Conservation (phyloP, 2,113 vertebrate species). For the Tretioscincus oriximinensis region DNA sequence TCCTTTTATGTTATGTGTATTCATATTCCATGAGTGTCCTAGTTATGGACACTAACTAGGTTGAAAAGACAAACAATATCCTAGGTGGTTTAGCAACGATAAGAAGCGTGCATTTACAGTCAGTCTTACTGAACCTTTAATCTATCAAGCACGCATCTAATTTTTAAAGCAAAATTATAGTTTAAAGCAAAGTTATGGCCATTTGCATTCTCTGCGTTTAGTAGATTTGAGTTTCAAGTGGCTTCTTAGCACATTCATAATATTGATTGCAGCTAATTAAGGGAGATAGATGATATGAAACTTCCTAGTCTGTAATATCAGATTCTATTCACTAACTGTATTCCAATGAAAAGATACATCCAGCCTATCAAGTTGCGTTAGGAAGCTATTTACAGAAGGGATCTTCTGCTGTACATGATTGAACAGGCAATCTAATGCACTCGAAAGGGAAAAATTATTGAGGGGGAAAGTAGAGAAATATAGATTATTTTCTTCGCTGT, state of each 20-base stretch:
- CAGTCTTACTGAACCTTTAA: neutral
- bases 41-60: neutral
- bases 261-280: conserved; percentile 27
- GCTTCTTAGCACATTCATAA: neutral
- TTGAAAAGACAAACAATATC: neutral
- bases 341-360: conserved; percentile 24
- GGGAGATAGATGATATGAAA: neutral
- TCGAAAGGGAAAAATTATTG: neutral
- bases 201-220: neutral
- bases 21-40: neutral
- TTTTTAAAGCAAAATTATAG: conserved; percentile 4
- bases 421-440: neutral
- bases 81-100: conserved; percentile 33
- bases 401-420: neutral
- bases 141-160: neutral
- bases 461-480: neutral
- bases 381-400: conserved; percentile 1
- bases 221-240: conserved; percentile 19
- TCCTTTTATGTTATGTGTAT: neutral
- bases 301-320: neutral
- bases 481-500: fast-evolving
- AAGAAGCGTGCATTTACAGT: neutral
- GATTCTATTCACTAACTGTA: neutral
- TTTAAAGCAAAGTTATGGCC: conserved; percentile 17
- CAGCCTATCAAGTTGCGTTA: neutral